Conservation (phyloP, 2,113 vertebrate species). For the Nannospalax galili region DNA sequence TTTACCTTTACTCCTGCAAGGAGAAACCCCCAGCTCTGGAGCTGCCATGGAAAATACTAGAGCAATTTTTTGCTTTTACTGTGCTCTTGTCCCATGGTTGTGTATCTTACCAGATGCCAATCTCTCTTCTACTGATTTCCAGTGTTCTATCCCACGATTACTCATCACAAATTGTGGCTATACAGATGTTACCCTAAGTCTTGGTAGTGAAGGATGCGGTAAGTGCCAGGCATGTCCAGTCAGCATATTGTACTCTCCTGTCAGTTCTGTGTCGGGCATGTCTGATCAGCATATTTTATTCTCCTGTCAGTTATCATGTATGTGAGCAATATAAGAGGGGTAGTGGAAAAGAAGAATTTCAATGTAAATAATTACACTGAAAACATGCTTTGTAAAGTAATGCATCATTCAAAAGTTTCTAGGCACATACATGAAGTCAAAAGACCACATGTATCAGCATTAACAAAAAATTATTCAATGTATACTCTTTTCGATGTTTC, state of each 20-base stretch:
- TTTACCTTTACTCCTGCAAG: neutral
- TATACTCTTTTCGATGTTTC: constrained; percentile 32
- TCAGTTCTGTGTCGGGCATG: neutral
- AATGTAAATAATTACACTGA: constrained; percentile 49
- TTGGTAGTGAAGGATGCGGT: neutral
- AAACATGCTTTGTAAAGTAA: constrained; percentile 15
- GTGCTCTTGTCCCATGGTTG: neutral
- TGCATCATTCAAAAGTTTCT: constrained; percentile 46
- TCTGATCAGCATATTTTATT: neutral
- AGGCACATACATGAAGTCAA: constrained; percentile 58
- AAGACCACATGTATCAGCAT: constrained; percentile 53
- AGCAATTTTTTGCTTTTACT: neutral
- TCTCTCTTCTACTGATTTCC: neutral
- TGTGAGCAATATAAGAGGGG: neutral
- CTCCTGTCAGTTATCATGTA: neutral
- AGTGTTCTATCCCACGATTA: neutral
- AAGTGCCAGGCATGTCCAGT: neutral
- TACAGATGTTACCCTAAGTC: too few species aligned
- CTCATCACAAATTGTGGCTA: neutral
- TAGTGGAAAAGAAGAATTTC: neutral
- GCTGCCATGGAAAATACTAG: too few species aligned
- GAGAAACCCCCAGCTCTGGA: neutral
- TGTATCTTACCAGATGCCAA: neutral
- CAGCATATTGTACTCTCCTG: neutral
- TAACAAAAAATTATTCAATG: neutral